Percentiles rank a stretch among this genome's conserved stretches.
phyloP scores from a whole-genome alignment of 1,140 invertebrate genomes.

The Euschistus heros region DNA sequence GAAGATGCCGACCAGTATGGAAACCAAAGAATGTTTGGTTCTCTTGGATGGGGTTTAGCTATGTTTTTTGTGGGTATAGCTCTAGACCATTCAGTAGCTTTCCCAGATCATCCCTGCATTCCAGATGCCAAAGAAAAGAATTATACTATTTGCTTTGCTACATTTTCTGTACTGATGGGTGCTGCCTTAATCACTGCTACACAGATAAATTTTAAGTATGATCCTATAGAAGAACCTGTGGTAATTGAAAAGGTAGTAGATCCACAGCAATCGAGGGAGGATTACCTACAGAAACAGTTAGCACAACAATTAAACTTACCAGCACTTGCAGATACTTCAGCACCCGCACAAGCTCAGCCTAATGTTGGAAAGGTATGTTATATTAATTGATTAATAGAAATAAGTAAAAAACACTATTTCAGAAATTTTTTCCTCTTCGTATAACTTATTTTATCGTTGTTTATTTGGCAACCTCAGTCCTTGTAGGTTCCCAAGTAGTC shows the following conservation, averaged over 20 bases:
- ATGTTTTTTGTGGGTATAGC: slow-evolving; percentile 99
- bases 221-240: slow-evolving; percentile 34
- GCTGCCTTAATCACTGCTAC: slow-evolving; percentile 87
- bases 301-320: slow-evolving; percentile 70
- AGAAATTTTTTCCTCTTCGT: no score
- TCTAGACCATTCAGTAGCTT: slow-evolving; percentile 90
- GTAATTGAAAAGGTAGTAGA: slow-evolving; percentile 34
- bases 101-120: slow-evolving; percentile 79
- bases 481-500: no score
- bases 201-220: slow-evolving; percentile 75
- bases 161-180: slow-evolving; percentile 94
- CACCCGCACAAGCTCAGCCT: slow-evolving; percentile 33
- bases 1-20: slow-evolving; percentile 91
- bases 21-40: slow-evolving; percentile 96
- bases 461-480: no score
- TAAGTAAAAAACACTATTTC: no score
- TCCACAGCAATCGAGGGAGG: slow-evolving; percentile 45
- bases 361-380: slow-evolving; percentile 44
- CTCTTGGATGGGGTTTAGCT: slow-evolving; percentile 91
- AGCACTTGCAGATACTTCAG: slow-evolving; percentile 54
- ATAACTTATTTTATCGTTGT: no score
- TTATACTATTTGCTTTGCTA: slow-evolving; percentile 97
- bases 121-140: slow-evolving; percentile 85
- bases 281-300: slow-evolving; percentile 65
- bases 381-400: neutral